phyloP scores from a whole-genome alignment of 2,797 vertebrate genomes.

The Spatula clypeata region DNA sequence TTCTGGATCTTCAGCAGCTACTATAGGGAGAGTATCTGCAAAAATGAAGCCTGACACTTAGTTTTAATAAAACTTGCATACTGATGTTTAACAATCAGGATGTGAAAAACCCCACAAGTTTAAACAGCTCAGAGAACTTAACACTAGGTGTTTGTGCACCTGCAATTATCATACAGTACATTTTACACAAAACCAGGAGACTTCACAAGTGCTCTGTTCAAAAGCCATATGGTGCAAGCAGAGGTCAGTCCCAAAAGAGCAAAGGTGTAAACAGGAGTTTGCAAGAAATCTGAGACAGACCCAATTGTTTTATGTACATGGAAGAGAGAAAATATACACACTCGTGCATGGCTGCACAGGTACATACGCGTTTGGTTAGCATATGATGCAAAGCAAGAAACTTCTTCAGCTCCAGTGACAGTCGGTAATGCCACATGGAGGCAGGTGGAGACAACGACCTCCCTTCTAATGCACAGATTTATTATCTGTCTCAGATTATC shows the following conservation, averaged over 20 bases:
- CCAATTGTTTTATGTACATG: not conserved
- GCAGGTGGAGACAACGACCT: not conserved
- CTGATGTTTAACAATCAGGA: not conserved
- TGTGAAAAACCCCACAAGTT: not conserved
- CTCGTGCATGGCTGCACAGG: fast-evolving
- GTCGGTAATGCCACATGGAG: fast-evolving
- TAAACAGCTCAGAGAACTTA: not conserved
- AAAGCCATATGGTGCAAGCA: fast-evolving
- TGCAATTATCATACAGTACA: not conserved
- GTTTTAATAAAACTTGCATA: not conserved
- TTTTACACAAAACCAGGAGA: not conserved
- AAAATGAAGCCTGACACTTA: not conserved
- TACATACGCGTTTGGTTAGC: not conserved
- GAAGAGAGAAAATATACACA: not conserved
- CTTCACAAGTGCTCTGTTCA: not conserved
- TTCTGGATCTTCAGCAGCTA: not conserved
- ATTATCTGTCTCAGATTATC: not conserved
- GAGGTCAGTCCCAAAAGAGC: not conserved
- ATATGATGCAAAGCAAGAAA: not conserved
- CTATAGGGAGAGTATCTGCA: not conserved
- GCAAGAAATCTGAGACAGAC: not conserved
- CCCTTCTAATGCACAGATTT: not conserved
- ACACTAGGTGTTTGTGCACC: not conserved
- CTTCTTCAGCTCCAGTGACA: not conserved
- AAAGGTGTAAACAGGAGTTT: not conserved